Evolutionary conservation across 1,140 invertebrate species (phyloP).

Genomic region (Heliothis subflexa): DNA sequence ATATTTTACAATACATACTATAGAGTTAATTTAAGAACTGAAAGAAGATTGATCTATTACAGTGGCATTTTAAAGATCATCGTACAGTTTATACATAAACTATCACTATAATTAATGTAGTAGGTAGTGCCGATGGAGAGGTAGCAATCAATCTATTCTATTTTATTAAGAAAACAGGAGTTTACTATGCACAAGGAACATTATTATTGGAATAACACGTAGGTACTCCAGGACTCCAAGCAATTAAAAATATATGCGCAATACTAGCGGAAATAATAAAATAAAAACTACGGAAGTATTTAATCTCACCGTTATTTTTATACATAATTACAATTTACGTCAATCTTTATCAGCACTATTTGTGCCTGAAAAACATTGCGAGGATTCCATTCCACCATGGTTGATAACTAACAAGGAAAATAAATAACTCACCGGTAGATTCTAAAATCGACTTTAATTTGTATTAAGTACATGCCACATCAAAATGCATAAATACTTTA

Average conservation of each 20-base stretch:
- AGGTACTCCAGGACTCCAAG: too few species aligned
- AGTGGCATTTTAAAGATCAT: too few species aligned
- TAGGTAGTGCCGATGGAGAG: too few species aligned
- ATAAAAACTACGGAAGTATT: slow-evolving; percentile 11
- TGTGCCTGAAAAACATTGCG: slow-evolving; percentile 4
- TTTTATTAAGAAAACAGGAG: too few species aligned
- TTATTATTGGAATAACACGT: too few species aligned
- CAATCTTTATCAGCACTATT: slow-evolving; percentile 16
- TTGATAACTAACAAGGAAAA: slow-evolving; percentile 8
- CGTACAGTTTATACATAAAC: too few species aligned
- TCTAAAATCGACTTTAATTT: not conserved
- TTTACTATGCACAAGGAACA: too few species aligned
- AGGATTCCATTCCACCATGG: slow-evolving; percentile 1
- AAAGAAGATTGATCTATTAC: too few species aligned
- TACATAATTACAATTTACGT: slow-evolving; percentile 4
- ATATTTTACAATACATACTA: too few species aligned
- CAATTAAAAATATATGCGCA: not conserved
- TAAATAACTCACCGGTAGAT: not conserved
- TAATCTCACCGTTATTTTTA: slow-evolving; percentile 8
- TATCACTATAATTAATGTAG: too few species aligned
- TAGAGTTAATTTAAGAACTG: too few species aligned
- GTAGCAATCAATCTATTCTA: too few species aligned
- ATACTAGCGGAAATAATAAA: not conserved
- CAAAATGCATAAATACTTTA: not conserved
- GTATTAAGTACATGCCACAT: not conserved